Evolutionary conservation across 1,140 invertebrate species (phyloP), one percentile per base, ranked within the genome.

Genomic region (Bombus consobrinus): DNA sequence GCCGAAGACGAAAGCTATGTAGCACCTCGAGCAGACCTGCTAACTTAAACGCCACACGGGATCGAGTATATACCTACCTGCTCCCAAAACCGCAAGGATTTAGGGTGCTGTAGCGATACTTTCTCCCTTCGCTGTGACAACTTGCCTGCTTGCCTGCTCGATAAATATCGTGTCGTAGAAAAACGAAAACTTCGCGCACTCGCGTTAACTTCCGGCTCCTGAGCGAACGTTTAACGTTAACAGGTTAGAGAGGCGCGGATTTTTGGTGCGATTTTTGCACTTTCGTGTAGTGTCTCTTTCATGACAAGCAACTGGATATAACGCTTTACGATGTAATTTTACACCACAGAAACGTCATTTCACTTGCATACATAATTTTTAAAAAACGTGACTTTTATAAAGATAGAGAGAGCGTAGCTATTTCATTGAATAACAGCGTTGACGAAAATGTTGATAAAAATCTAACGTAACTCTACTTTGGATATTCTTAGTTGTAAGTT

Each of bases 51-150:
- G 47, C 1, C 32, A 15, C 32, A 13, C 28, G n/a, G 47, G 37
- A 34, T 68, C 53, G 32, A 2, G 32, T 64, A 37, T 78, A 28
- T 77, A 68, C 47, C 62, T 71, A 34, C 25, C 41, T 37, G 53
- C 6, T 43, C 5, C 39, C 39, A 37, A 34, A 71, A 83, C 74
- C 74, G 39, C 74, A n/a, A 78, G 64, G 74, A 83, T 83, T 83
- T 78, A 83, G 82, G 64, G 2, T 59, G 37, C 64, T 69, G 34
- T 78, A 41, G 57, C 81, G 74, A 83, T 59, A 74, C 47, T 77
- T 83, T 78, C 64, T 28, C 75, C 22, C 37, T 71, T 71, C 75
- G 68, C n/a, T 22, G 25, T 22, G 10, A 22, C 34, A 81, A 74
- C n/a, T 57, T 66, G 72, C 37, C 41, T 25, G 41, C 39, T 75